Evolutionary conservation across 2,888 invertebrate genomes (phyloP), one percentile per base, ranked within the genome.

Genomic region (Caenorhabditis plicata): DNA sequence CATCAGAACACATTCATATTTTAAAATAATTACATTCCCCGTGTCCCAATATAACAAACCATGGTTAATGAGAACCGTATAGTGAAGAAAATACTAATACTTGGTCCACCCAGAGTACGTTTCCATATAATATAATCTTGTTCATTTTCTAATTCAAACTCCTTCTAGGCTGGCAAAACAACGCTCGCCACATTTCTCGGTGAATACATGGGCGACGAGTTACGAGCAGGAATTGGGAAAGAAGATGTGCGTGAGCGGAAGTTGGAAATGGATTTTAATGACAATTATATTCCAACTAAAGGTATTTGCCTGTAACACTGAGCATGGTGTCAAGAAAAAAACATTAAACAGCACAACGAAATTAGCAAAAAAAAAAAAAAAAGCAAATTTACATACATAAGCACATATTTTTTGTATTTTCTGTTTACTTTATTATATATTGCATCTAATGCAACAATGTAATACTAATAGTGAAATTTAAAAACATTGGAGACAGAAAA

Each of bases 41-140:
- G n/a, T n/a, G n/a, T n/a, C n/a, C n/a, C n/a, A n/a, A n/a, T n/a
- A n/a, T n/a, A n/a, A n/a, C 29, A 9, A 7, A 27, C 29, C 29
- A 22, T 56, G 25, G 17, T 15, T 2, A 48, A 43, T 9, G 39
- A 51, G 9, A 42, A 33, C n/a, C 17, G 25, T n/a, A 20, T 35
- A 4, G 52, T 45, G 3, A 57, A 51, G 22, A 71, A 71, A 61
- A 71, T 74, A 29, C 46, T 73, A 35, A 48, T 74, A 15, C 29
- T 74, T 11, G 74, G 74, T 7, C 74, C 74, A n/a, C 41, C 55
- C 2, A 68, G 63, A 38, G 74, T 72, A 25, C 56, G 42, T 58
- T 39, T 29, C 3, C 25, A 23, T 5, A 31, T 46, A 19, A 17
- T 4, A 20, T n/a, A 20, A 20, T 22, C 11, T 19, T 17, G 13